Base-by-base conservation (phyloP, 2,888 invertebrate species). In the Ferdinandea cuprea region DNA sequence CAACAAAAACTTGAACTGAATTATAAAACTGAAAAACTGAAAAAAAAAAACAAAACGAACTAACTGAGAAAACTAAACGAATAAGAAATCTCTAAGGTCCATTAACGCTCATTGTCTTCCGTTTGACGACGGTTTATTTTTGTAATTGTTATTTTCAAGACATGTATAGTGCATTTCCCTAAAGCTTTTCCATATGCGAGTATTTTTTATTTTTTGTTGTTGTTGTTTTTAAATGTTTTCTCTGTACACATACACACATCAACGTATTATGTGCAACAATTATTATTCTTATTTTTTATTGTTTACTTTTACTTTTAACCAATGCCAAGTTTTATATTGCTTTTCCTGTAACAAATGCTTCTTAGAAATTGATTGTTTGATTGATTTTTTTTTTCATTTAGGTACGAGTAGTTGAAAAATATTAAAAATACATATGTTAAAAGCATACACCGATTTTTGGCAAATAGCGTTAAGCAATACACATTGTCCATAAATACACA, bases 391-490 rank as follows among this genome's bases (percentile, higher is more conserved):
- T 35, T 46, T 65, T 13, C 35, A 40, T 65, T n/a, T n/a, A n/a
- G n/a, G 21, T 44, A 44, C 44, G 44, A 44, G 15, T 63, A 71
- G 21, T 56, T 68, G 30, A 35, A 65, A 74, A 56, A 69, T 19
- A 50, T 73, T 54, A 35, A 68, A 78, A 65, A 79, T 19, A 35
- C 30, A 52, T 6, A 48, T n/a, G 21, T 71, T 73, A 61, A 52
- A 84, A 84, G 84, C 84, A 79, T 79, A 84, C 84, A 84, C 79
- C 46, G 63, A 84, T 46, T 59, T 68, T 77, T 78, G 66, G 73
- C 77, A 65, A 79, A 73, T 74, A 84, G 78, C 84, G 63, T 69
- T 58, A 84, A 84, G 84, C 84, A 74, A 52, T 79, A 79, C 73
- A 79, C 61, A 83, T 66, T 68, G 44, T 68, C 61, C 9, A 68